Percentiles rank a stretch among this genome's conserved stretches.
phyloP scores from a whole-genome alignment of 1,140 invertebrate species.

The Eriosoma lanigerum region DNA sequence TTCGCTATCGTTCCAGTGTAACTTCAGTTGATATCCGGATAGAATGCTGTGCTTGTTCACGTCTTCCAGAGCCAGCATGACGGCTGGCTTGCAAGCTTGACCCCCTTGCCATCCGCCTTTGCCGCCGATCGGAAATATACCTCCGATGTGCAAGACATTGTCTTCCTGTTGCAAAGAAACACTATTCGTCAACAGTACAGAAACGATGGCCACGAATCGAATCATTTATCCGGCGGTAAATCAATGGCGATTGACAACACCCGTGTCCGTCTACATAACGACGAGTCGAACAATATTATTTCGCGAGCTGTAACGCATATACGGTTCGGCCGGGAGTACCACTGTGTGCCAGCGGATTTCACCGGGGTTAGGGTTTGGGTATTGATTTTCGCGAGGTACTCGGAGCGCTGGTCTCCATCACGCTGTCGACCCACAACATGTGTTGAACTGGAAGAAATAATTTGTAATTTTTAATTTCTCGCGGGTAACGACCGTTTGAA shows the following conservation, averaged over 20 bases:
- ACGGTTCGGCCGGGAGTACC: background rate
- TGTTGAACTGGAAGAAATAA: constrained; percentile 15
- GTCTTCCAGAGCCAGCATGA: constrained; percentile 91
- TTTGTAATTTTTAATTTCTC: background rate
- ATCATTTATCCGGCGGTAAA: constrained; percentile 13
- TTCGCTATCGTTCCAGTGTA: constrained; percentile 97
- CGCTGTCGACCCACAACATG: constrained; percentile 6
- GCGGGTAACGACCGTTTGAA: background rate
- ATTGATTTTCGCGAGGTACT: constrained; percentile 23
- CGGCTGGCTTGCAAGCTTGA: constrained; percentile 92
- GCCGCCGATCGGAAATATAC: constrained; percentile 94
- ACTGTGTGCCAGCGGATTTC: background rate
- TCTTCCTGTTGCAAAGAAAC: background rate
- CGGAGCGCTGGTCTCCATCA: constrained; percentile 31
- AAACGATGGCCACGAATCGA: background rate
- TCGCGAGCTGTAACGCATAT: background rate
- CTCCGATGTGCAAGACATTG: constrained; percentile 90
- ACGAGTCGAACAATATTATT: too few relatives aligned
- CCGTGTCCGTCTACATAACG: constrained; percentile 1
- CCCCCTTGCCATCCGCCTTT: constrained; percentile 95
- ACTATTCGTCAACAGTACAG: background rate
- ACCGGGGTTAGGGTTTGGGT: constrained; percentile 20
- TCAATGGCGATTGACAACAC: background rate
- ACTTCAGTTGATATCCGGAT: constrained; percentile 84
- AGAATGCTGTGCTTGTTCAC: constrained; percentile 92